Conservation (phyloP, 1,140 invertebrate genomes). For the Pseudomyrmex pallidus region DNA sequence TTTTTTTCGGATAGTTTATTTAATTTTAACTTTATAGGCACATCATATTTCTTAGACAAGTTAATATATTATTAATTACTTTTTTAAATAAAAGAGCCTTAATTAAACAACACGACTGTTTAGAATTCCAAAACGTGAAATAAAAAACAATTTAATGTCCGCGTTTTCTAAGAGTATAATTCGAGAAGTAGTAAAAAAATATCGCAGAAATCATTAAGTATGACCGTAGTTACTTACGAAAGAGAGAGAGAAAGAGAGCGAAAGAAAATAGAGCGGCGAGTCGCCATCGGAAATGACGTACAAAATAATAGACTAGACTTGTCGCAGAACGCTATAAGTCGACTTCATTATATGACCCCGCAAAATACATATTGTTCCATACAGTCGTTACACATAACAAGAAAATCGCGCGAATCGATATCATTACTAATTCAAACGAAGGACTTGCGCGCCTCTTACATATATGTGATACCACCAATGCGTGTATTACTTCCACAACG, state of each 20-base stretch:
- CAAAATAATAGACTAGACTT: background rate
- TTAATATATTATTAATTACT: no score
- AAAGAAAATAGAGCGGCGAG: background rate
- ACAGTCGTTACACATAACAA: constrained; percentile 27
- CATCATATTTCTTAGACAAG: no score
- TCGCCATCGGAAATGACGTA: background rate
- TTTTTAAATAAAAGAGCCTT: no score
- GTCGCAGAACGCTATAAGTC: background rate
- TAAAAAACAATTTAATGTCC: no score
- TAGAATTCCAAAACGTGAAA: no score
- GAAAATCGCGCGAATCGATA: constrained; percentile 44
- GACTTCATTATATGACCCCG: background rate
- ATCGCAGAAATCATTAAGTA: constrained; percentile 3
- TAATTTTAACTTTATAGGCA: no score
- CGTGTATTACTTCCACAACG: background rate
- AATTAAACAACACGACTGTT: no score
- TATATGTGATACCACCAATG: background rate
- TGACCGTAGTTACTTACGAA: background rate
- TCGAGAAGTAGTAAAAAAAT: background rate
- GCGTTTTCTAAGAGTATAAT: background rate
- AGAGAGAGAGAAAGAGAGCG: background rate
- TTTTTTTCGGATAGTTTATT: background rate
- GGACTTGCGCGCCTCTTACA: background rate
- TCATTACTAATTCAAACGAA: constrained; percentile 53
- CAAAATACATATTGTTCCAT: background rate